Conservation (phyloP, 2,113 vertebrate genomes). For the Procavia capensis region DNA sequence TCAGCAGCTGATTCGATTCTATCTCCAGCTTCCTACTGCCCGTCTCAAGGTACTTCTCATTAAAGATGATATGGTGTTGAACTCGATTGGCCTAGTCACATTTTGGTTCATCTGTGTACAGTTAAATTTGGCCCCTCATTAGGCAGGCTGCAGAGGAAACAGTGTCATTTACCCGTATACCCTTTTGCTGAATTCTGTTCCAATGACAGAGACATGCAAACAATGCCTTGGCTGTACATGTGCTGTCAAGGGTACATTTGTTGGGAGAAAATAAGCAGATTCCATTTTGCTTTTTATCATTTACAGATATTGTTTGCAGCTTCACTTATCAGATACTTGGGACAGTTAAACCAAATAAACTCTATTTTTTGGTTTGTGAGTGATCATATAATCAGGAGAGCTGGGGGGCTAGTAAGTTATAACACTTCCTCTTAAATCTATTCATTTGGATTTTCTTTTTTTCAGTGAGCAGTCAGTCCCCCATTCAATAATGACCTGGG, state of each 20-base stretch:
- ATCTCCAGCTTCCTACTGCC: not conserved
- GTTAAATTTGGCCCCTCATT: not conserved
- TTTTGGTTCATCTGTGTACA: not conserved
- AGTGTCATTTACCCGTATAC: not conserved
- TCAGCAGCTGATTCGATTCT: not conserved
- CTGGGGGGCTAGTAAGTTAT: not conserved
- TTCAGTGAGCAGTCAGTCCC: not conserved
- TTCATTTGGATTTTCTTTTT: constrained; percentile 15
- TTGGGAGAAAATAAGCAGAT: not conserved
- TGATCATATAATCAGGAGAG: not conserved
- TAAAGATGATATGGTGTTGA: not conserved
- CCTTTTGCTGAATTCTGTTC: constrained; percentile 42
- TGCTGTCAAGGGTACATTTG: not conserved
- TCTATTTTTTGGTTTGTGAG: not conserved
- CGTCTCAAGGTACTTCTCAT: not conserved
- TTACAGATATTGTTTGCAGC: not conserved
- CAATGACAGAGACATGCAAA: not conserved
- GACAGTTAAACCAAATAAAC: constrained; percentile 5
- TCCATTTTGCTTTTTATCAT: not conserved
- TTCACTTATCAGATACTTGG: not conserved
- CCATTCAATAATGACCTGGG: not conserved
- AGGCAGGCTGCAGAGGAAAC: not conserved
- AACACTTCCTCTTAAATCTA: not conserved
- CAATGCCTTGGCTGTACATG: not conserved
- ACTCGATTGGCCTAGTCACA: not conserved